A percentile compares a stretch with the other conserved stretches of the same genome.
Conservation (phyloP, 2,113 vertebrate species). For the Garra rufa region DNA sequence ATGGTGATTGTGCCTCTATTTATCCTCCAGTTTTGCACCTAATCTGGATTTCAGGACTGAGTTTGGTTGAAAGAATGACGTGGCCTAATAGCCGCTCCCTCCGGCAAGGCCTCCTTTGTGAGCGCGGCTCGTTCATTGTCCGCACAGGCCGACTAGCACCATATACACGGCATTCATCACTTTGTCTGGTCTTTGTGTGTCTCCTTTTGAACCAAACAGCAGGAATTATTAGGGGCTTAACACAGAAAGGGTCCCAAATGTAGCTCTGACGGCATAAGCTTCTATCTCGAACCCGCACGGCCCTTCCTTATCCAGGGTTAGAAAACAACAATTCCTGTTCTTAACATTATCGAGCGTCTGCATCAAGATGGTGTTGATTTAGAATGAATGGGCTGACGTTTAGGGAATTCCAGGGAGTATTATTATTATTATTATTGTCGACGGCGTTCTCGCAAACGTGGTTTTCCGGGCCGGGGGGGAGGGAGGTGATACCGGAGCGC, state of each 20-base stretch:
- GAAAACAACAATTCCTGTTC: constrained; percentile 45
- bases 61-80: constrained; percentile 18
- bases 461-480: not conserved
- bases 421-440: constrained; percentile 44
- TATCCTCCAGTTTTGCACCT: not conserved
- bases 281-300: constrained; percentile 67
- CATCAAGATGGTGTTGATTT: not conserved
- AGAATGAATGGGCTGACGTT: constrained; percentile 40
- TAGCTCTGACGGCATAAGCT: constrained; percentile 74
- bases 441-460: not conserved
- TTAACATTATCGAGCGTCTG: not conserved
- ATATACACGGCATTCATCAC: constrained; percentile 67
- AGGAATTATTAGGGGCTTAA: constrained; percentile 78
- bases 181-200: constrained; percentile 71
- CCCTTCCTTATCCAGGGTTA: constrained; percentile 42
- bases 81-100: constrained; percentile 51
- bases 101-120: constrained; percentile 41
- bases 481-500: constrained; percentile 3
- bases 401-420: constrained; percentile 70
- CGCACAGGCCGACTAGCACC: constrained; percentile 53
- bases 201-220: constrained; percentile 54
- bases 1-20: not conserved
- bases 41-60: constrained; percentile 14
- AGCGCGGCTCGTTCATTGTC: constrained; percentile 39
- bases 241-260: constrained; percentile 70